Conservation (phyloP, 2,113 vertebrate species). For the Anhinga anhinga region DNA sequence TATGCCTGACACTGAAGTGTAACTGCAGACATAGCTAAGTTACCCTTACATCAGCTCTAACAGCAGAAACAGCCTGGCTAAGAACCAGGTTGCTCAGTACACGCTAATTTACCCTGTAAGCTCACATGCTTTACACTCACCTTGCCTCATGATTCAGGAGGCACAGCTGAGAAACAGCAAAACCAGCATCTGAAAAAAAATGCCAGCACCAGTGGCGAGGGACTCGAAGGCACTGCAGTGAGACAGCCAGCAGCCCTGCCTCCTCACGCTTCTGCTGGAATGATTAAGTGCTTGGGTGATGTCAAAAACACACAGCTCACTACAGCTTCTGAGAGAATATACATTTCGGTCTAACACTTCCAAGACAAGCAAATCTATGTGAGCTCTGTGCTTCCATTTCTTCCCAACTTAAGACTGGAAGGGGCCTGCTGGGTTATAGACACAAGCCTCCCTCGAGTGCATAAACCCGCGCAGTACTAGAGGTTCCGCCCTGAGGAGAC, state of each 20-base stretch:
- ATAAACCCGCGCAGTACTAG: background rate
- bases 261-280: background rate
- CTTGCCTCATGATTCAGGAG: background rate
- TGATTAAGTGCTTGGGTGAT: background rate
- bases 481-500: background rate
- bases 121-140: background rate
- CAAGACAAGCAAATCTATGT: background rate
- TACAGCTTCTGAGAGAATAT: background rate
- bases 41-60: background rate
- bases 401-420: background rate
- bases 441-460: background rate
- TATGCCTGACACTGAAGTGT: background rate
- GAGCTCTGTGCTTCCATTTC: background rate
- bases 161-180: background rate
- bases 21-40: background rate
- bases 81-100: background rate
- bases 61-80: background rate
- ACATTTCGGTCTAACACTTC: rapidly evolving
- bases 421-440: background rate
- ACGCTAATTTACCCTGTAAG: background rate
- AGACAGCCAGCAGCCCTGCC: background rate
- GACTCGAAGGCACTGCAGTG: background rate
- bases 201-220: rapidly evolving
- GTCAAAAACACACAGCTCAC: background rate
- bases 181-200: background rate